Base-by-base conservation (phyloP, 2,113 vertebrate species). In the Lepus americanus region DNA sequence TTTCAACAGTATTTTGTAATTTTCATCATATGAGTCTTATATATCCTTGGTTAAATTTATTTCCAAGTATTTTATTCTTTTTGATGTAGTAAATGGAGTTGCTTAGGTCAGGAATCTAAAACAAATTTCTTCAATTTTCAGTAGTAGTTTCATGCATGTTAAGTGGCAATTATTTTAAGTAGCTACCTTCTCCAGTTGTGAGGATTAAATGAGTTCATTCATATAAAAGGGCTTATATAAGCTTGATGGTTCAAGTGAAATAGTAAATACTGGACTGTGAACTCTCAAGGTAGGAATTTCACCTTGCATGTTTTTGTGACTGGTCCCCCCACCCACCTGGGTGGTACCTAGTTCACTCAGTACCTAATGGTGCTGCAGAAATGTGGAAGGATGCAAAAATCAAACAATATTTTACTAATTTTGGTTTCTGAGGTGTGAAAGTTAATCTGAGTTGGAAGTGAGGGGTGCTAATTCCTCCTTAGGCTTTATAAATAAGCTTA, bases 341-440 rank as follows among this genome's bases (percentile, higher is more conserved):
- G 19, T 79, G 80, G n/a, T 23, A 81, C 25, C 39, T 88, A 72
- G 29, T 53, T 69, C 44, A 25, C 61, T 69, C 44, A 25, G 36
- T 70, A 10, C 20, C 20, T 61, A 2, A 13, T 87, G 63, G 29
- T 87, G 33, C 63, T 67, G n/a, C 81, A 36, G 36, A 87, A 61
- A 55, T 51, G 6, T 39, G 67, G 73, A 74, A 86, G 22, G 66
- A 23, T 70, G 33, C 73, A 39, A 86, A 86, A 61, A 51, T 59
- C 76, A 67, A 20, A 51, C 29, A 70, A 4, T n/a, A 33, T 91
- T 20, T 63, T 31, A 78, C 87, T 5, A 29, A 4, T 90, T 92
- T 94, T 20, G 27, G 36, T 94, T 86, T 31, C 22, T 59, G 59
- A 74, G 63, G 20, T 89, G 79, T 95, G 90, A 72, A 96, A 53